Evolutionary conservation across 1,140 invertebrate species (phyloP).

Genomic region (Laupala kohalensis): DNA sequence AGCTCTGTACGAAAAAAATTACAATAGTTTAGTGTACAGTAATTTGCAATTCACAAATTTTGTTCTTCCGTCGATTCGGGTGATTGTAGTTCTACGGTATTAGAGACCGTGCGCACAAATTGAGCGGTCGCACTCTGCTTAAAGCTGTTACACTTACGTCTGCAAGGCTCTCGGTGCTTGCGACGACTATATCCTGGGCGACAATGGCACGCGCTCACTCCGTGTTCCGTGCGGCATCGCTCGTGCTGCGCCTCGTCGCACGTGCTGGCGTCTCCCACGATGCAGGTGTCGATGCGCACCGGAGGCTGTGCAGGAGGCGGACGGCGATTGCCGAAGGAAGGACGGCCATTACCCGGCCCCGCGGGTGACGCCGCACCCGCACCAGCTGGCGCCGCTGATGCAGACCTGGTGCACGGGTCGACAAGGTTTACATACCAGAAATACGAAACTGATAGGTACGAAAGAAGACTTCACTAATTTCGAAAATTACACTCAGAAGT

Average conservation of each 20-base stretch:
- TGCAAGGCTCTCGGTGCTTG: slow-evolving; percentile 63
- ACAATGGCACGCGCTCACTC: slow-evolving; percentile 85
- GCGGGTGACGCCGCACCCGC: slow-evolving; percentile 27
- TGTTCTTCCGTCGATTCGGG: no score
- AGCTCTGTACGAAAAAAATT: no score
- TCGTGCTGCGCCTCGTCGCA: slow-evolving; percentile 79
- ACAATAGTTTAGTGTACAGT: no score
- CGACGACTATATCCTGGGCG: slow-evolving; percentile 68
- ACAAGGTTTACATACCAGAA: no score
- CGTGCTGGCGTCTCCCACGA: slow-evolving; percentile 84
- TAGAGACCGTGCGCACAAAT: no score
- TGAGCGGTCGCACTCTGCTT: background rate
- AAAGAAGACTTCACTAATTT: no score
- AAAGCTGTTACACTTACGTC: slow-evolving; percentile 29
- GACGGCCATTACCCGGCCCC: slow-evolving; percentile 1
- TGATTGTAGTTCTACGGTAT: no score
- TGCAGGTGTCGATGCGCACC: slow-evolving; percentile 76
- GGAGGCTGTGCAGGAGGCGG: background rate
- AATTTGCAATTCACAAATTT: no score
- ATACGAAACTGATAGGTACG: no score
- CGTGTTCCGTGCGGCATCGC: slow-evolving; percentile 71
- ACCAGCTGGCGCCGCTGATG: no score
- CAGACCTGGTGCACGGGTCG: no score
- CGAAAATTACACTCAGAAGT: no score
- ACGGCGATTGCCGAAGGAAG: background rate